Percentiles rank a stretch among this genome's conserved stretches.
These are phyloP conservation scores for Drosophila subsilvestris DNA, from an alignment of 2,888 invertebrate species.

Conservation along the genomic window DNA sequence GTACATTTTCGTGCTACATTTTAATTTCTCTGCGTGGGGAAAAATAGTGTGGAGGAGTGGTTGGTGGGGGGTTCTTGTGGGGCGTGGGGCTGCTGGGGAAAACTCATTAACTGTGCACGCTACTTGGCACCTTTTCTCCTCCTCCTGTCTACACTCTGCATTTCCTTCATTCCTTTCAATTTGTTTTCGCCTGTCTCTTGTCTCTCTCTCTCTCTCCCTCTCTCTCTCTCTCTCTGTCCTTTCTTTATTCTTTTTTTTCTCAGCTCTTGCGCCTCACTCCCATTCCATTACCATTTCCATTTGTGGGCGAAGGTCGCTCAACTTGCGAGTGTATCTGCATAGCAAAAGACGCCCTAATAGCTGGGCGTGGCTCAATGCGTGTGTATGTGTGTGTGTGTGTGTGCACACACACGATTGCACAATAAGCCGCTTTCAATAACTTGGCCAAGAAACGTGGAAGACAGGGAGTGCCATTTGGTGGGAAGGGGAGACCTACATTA, in stretches of 20 bases:
- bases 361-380: constrained; percentile 36
- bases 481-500: constrained; percentile 35
- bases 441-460: constrained; percentile 6
- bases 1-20: constrained; percentile 73
- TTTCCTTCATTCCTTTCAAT: constrained; percentile 49
- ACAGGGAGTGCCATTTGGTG: neutral
- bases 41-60: neutral
- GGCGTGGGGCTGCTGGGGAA: constrained; percentile 45
- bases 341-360: constrained; percentile 42
- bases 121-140: constrained; percentile 74
- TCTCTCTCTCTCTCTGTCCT: constrained; percentile 48
- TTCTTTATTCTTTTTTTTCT: constrained; percentile 33
- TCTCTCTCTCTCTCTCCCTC: constrained; percentile 45
- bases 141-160: constrained; percentile 12
- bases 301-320: constrained; percentile 77
- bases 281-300: constrained; percentile 26
- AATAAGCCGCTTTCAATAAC: constrained; percentile 67
- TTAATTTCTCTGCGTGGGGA: constrained; percentile 56
- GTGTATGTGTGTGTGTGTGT: constrained; percentile 35
- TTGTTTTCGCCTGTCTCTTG: constrained; percentile 51
- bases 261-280: constrained; percentile 7
- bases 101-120: constrained; percentile 80
- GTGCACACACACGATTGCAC: constrained; percentile 73
- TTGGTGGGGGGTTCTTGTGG: neutral
- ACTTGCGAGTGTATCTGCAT: constrained; percentile 63